A percentile compares a stretch with the other conserved stretches of the same genome.
These are phyloP conservation scores for Pygmarrhopalites habei DNA, from an alignment of 1,140 invertebrate species.

Conservation along the genomic window DNA sequence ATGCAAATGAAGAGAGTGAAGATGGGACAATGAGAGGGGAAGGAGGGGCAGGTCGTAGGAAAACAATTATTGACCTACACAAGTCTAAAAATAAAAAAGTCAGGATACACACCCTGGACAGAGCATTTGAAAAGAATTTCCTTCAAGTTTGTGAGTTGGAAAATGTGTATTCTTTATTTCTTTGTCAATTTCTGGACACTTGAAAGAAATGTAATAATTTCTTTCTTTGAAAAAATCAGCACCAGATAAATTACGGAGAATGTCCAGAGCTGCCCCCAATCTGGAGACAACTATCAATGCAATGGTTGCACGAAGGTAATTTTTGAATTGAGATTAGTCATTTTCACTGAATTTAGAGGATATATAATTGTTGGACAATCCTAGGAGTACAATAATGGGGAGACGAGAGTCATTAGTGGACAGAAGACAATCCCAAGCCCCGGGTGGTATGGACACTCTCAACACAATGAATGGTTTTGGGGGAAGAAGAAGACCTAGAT, in stretches of 20 bases:
- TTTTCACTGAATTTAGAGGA: too few relatives aligned
- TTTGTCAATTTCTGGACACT: neutral
- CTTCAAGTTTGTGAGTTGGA: conserved; percentile 34
- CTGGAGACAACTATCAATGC: conserved; percentile 38
- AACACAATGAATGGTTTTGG: too few relatives aligned
- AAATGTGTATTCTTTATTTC: neutral
- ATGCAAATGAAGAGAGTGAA: conserved; percentile 59
- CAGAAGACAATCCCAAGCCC: conserved; percentile 62
- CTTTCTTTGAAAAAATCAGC: conserved; percentile 15
- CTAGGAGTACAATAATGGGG: conserved; percentile 33
- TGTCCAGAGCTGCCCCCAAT: conserved; percentile 33
- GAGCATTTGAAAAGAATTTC: conserved; percentile 87
- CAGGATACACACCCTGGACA: conserved; percentile 84
- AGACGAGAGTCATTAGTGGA: conserved; percentile 77
- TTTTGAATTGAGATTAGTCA: too few relatives aligned
- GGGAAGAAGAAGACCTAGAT: conserved; percentile 29
- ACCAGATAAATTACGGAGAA: conserved; percentile 33
- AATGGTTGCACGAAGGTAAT: conserved; percentile 30
- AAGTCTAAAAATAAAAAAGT: conserved; percentile 78
- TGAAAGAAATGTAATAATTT: conserved; percentile 5
- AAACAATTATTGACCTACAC: conserved; percentile 85
- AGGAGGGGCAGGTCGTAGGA: conserved; percentile 67
- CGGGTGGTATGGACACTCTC: conserved; percentile 91
- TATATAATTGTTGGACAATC: too few relatives aligned
- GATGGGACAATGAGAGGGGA: conserved; percentile 75